A percentile compares a stretch with the other conserved stretches of the same genome.
Evolutionary conservation across 2,113 vertebrate species (phyloP).

Genomic region (Chaetura pelagica): DNA sequence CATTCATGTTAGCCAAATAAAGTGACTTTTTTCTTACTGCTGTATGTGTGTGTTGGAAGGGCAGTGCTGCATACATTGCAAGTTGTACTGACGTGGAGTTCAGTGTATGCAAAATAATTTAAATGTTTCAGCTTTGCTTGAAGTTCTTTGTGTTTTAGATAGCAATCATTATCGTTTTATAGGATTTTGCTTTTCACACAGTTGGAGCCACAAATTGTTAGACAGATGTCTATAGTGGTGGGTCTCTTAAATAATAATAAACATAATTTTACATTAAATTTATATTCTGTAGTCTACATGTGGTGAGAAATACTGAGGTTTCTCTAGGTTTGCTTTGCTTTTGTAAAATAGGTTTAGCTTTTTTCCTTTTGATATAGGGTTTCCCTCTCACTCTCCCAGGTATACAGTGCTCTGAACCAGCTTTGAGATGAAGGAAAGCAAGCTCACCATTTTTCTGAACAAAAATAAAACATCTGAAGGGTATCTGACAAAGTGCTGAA

Average conservation of each 20-base stretch:
- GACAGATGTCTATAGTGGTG: background rate
- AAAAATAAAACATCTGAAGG: slow-evolving; percentile 63
- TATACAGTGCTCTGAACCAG: slow-evolving; percentile 61
- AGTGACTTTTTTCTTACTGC: background rate
- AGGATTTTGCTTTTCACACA: background rate
- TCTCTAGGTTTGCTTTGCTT: slow-evolving; percentile 34
- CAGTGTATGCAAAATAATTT: background rate
- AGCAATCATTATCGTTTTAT: background rate
- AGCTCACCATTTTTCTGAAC: slow-evolving; percentile 68
- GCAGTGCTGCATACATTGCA: background rate
- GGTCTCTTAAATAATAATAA: background rate
- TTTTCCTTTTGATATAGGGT: slow-evolving; percentile 68
- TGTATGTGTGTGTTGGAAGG: background rate
- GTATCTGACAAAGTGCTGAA: slow-evolving; percentile 66
- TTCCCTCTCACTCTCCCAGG: slow-evolving; percentile 70
- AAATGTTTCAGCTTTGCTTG: background rate
- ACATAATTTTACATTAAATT: background rate
- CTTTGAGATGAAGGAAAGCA: slow-evolving; percentile 69
- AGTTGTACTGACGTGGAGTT: background rate
- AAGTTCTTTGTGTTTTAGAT: background rate
- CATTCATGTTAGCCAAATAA: background rate
- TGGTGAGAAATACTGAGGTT: slow-evolving; percentile 9
- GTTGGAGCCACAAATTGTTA: background rate
- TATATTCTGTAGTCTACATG: background rate
- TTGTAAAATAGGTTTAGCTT: slow-evolving; percentile 57